Evolutionary conservation across 1,140 invertebrate genomes (phyloP), one percentile per base, ranked within the genome.

Genomic region (Drosophila melanica): DNA sequence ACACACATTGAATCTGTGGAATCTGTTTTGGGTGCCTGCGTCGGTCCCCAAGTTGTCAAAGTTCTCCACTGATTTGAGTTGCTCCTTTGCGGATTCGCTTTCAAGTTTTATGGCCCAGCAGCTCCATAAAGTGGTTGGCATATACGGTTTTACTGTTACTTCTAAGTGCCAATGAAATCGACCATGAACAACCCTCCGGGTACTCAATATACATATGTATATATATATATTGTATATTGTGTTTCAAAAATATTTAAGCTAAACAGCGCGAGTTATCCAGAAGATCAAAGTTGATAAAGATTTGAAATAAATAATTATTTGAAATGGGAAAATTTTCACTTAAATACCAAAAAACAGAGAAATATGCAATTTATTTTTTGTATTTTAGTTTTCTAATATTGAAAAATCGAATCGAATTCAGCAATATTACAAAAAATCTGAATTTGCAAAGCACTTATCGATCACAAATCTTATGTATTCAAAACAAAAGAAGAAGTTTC

Each of bases 21-120:
- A 35, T 35, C 41, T 11, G 37, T 39, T 47, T 48, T 23, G 33
- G 30, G 30, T 33, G 30, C 30, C 30, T 33, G 30, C 3, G 33
- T 8, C n/a, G 60, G 23, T 41, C 54, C 16, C 48, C 16, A 45
- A 33, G 35, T 51, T 51, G 60, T 41, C 48, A 20, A 23, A 20
- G 14, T 51, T 33, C 20, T 57, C 14, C 53, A 58, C n/a, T 55
- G 44, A 58, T 48, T 58, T 27, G 14, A 59, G 12, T 47, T 23
- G 44, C 37, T 39, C n/a, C 57, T 45, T 16, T 11, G 16, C 57
- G 47, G 47, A 68, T 11, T 50, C 30, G 60, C 45, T 41, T 68
- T 23, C 7, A 23, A 50, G 27, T 68, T 68, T 68, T 68, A 68
- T 30, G 47, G 60, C 11, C 45, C 44, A 66, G 14, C 30, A 53